Evolutionary conservation across 2,888 invertebrate genomes (phyloP).

Genomic region (Synergus itoensis): DNA sequence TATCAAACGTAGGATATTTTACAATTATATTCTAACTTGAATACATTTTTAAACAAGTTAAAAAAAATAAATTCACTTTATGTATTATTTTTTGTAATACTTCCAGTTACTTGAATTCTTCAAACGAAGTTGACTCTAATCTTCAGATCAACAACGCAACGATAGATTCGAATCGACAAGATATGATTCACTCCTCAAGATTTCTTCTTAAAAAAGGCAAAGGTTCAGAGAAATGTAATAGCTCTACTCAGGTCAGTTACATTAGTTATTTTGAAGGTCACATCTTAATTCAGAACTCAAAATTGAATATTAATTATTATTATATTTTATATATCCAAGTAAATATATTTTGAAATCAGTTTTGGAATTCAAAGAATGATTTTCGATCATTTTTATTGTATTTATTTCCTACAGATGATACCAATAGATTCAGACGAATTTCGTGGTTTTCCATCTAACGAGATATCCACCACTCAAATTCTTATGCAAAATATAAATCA

Average conservation of each 20-base stretch:
- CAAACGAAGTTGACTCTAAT: neutral
- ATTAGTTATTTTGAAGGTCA: neutral
- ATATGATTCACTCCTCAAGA: neutral
- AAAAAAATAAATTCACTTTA: neutral
- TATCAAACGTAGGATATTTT: slow-evolving; percentile 34
- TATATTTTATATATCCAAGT: too few species aligned
- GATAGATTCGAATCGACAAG: neutral
- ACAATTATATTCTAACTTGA: neutral
- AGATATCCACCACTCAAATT: slow-evolving; percentile 60
- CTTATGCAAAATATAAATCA: slow-evolving; percentile 57
- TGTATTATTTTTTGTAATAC: neutral
- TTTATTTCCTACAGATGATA: neutral
- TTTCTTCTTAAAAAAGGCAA: neutral
- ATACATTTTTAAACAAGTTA: neutral
- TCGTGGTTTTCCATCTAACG: slow-evolving; percentile 61
- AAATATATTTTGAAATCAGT: too few species aligned
- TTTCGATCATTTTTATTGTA: neutral
- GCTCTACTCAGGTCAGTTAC: neutral
- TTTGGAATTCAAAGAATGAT: neutral
- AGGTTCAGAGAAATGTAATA: neutral
- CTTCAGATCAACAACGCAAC: neutral
- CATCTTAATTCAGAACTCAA: too few species aligned
- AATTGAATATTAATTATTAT: too few species aligned
- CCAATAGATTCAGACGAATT: slow-evolving; percentile 54
- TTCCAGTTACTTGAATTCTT: neutral